Base-by-base conservation (phyloP, 2,888 invertebrate genomes). In the Zhuqinia jingwanae region DNA sequence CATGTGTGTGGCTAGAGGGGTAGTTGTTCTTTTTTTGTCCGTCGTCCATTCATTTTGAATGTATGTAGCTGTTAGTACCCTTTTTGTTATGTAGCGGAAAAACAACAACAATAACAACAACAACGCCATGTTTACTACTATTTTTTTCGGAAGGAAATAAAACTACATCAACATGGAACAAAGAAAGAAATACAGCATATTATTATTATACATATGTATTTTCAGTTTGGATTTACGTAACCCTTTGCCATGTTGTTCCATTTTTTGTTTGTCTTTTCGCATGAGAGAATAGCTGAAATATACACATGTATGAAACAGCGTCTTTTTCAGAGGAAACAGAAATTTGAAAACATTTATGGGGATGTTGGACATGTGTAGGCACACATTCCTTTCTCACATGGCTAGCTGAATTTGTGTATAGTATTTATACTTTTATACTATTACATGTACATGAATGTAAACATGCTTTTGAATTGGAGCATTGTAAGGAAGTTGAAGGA, bases 331-430 rank as follows among this genome's bases (percentile, higher is more conserved):
- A 17, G 53, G 25, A 60, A 65, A 25, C 20, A 45, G 65, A 56
- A 84, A 77, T 78, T 77, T 77, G 63, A 27, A 42, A 25, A 42
- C 68, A 85, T 85, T 85, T 85, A 78, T 78, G 78, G 70, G 58
- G 11, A 20, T 17, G 70, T 78, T 78, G 50, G 47, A 78, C 73
- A 85, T 17, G 17, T 60, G 36, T 27, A 63, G 27, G 27, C 15
- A 30, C 17, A 22, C 11, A 22, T 36, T 58, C 27, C 20, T 20
- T n/a, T 25, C 42, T 11, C 42, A n/a, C 25, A 27, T 22, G 47
- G 22, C 17, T 25, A 45, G 20, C 11, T 11, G 36, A 73, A 73
- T 22, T 13, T 2, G 17, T 56, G n/a, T 63, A 63, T 13, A 27
- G 25, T 10, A 22, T 5, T 27, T n/a, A n/a, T n/a, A n/a, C n/a